Evolutionary conservation across 2,888 invertebrate genomes (phyloP), one percentile per base, ranked within the genome.

Genomic region (Sinotaia quadrata): DNA sequence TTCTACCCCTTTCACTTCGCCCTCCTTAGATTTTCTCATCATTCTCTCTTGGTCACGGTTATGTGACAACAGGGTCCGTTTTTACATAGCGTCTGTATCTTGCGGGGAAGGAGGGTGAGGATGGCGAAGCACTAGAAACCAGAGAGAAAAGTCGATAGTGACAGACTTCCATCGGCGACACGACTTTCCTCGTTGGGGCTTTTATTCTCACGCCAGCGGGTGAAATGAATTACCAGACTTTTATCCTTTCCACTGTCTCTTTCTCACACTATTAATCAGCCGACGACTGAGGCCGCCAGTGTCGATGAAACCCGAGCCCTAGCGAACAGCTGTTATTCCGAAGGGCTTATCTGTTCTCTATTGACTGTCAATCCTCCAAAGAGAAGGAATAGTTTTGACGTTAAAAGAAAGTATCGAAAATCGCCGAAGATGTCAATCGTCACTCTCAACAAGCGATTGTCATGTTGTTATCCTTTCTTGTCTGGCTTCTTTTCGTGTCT

Each of bases 181-280:
- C 21, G 60, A 24, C 44, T 61, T 61, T 24, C 36, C 34, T 21
- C 31, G n/a, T 31, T 18, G n/a, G 60, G 41, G 10, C 31, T 27
- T 54, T 54, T 29, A 54, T 54, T 54, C 54, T 29, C 27, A 24
- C 54, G 54, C 54, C 54, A 54, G 54, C 54, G 54, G 24, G 8
- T 31, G 24, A 24, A 49, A 29, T 61, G 61, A 61, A 49, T 49
- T 33, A 49, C n/a, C 61, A 15, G 61, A 21, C 49, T 61, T 51
- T 61, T 49, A 49, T 61, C 34, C 34, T 5, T 24, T 12, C 49
- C 51, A 58, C 49, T 51, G 61, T 61, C 51, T 61, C 61, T 49
- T 61, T 61, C 34, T 61, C 61, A 49, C 51, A 49, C 51, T 31
- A 21, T 61, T 36, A 51, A 61, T 51, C 61, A 61, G 36, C 49